Evolutionary conservation across 2,113 vertebrate species (phyloP).

Genomic region (Pteropus alecto): DNA sequence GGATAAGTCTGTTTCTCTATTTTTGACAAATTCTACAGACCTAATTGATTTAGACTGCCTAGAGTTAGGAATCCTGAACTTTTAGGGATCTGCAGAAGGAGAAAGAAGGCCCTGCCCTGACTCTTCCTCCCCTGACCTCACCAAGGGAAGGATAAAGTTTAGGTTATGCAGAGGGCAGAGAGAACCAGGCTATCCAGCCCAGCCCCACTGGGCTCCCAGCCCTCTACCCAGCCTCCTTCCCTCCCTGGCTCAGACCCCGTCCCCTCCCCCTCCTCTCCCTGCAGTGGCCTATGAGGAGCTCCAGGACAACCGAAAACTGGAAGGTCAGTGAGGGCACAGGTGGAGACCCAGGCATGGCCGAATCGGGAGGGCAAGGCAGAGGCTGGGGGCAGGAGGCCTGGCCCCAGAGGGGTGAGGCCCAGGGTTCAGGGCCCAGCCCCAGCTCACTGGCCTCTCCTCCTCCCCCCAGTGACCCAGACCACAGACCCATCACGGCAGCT

Average conservation of each 20-base stretch:
- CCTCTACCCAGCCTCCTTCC: constrained; percentile 26
- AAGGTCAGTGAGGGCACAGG: constrained; percentile 84
- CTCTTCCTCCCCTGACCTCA: not conserved
- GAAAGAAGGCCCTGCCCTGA: not conserved
- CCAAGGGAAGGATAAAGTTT: not conserved
- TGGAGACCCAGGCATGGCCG: constrained; percentile 65
- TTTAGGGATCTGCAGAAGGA: constrained; percentile 21
- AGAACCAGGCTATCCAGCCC: constrained; percentile 55
- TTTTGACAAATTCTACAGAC: not conserved
- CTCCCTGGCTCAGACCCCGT: constrained; percentile 70
- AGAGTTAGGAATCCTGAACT: not conserved
- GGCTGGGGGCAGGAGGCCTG: constrained; percentile 43
- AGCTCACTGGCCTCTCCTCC: not conserved
- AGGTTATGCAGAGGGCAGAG: constrained; percentile 36
- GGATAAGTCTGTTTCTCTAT: not conserved
- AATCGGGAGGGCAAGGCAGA: constrained; percentile 65
- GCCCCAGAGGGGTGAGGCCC: constrained; percentile 37
- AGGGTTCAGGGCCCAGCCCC: not conserved
- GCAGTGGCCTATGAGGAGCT: constrained; percentile 93
- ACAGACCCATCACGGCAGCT: constrained; percentile 91
- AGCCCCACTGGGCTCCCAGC: constrained; percentile 52
- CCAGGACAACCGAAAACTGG: constrained; percentile 91
- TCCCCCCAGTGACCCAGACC: constrained; percentile 88
- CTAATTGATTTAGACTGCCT: not conserved
- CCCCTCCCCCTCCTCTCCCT: constrained; percentile 75